Percentiles rank a stretch among this genome's conserved stretches.
Evolutionary conservation across 2,113 vertebrate species (phyloP).

Genomic region (Ornithorhynchus anatinus): DNA sequence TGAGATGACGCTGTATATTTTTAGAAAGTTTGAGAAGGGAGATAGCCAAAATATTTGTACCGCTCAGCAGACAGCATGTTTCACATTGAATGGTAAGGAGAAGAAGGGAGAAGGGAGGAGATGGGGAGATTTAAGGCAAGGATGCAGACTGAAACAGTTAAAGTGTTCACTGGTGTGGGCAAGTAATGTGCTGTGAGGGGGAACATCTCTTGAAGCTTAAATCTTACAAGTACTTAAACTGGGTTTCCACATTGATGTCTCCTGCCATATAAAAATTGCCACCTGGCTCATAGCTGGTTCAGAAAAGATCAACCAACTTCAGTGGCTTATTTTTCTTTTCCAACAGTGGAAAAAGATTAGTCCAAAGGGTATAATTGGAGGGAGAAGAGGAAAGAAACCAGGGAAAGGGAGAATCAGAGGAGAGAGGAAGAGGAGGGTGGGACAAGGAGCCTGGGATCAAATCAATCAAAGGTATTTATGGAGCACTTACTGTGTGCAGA

Average conservation of each 20-base stretch:
- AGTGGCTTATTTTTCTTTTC: no score
- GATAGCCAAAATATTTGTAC: slow-evolving; percentile 60
- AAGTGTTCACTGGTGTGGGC: background rate
- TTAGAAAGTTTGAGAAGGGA: slow-evolving; percentile 56
- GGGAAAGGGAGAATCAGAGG: no score
- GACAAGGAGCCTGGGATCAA: no score
- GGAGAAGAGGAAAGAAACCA: no score
- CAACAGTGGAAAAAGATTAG: no score
- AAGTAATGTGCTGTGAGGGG: background rate
- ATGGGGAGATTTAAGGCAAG: background rate
- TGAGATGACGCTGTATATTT: slow-evolving; percentile 37
- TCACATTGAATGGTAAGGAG: background rate
- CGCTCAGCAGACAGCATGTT: slow-evolving; percentile 35
- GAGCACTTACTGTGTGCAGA: no score
- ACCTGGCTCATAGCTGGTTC: no score
- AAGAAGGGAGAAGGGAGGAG: background rate
- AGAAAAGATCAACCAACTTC: no score
- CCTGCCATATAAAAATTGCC: no score
- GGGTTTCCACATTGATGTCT: slow-evolving; percentile 28
- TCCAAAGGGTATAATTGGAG: no score
- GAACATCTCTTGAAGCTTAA: accelerated
- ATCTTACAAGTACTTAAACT: background rate
- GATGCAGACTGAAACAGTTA: background rate
- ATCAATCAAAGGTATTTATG: no score
- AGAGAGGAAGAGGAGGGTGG: no score